Evolutionary conservation across 2,797 vertebrate genomes (phyloP).

Genomic region (Picus viridis): DNA sequence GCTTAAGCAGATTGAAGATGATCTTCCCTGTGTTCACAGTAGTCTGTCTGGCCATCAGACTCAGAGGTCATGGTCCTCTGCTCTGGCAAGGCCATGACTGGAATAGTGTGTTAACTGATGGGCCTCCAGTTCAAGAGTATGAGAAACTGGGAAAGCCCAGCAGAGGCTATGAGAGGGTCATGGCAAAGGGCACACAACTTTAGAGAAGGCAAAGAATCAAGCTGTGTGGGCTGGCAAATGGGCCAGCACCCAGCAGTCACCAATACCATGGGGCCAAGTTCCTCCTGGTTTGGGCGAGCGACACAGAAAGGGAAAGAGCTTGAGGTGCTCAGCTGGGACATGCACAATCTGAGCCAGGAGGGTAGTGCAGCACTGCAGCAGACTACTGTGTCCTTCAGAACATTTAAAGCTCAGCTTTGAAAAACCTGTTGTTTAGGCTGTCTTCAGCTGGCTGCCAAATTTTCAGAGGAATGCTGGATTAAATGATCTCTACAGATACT

Average conservation of each 20-base stretch:
- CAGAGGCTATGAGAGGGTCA: fast-evolving
- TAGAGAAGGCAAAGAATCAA: background rate
- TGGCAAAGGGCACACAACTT: fast-evolving
- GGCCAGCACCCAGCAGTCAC: background rate
- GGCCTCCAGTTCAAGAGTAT: background rate
- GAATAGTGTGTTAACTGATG: fast-evolving
- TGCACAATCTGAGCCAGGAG: fast-evolving
- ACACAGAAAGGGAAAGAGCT: fast-evolving
- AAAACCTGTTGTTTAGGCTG: too few relatives aligned
- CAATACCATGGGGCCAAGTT: fast-evolving
- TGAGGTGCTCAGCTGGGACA: background rate
- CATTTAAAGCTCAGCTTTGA: fast-evolving
- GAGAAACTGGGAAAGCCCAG: background rate
- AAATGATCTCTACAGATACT: background rate
- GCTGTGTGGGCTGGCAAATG: background rate
- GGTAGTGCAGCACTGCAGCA: background rate
- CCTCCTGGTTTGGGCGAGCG: background rate
- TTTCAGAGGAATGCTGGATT: too few relatives aligned
- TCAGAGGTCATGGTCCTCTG: fast-evolving
- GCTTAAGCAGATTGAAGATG: background rate
- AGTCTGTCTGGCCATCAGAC: background rate
- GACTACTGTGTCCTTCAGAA: background rate
- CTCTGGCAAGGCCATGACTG: background rate
- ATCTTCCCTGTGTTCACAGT: too few relatives aligned
- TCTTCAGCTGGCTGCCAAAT: background rate